Evolutionary conservation across 2,113 vertebrate genomes (phyloP), one percentile per base, ranked within the genome.

Genomic region (Arothron firmamentum): DNA sequence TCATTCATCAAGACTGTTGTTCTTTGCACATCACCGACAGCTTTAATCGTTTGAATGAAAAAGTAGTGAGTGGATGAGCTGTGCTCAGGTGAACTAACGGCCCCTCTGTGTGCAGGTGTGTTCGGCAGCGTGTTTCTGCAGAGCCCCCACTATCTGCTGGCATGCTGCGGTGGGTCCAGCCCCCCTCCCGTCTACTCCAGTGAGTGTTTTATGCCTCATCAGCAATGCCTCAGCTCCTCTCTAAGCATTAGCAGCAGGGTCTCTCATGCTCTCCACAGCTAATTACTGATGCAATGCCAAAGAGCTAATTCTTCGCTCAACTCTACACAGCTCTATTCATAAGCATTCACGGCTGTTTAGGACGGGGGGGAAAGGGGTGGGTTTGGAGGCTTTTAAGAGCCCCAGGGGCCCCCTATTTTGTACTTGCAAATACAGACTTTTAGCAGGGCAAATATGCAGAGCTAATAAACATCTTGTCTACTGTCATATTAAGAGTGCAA

Each of bases 191-290:
- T 92, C 89, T 92, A 95, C 92, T 92, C 88, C 93, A 94, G 96
- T 96, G 93, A 97, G 95, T 94, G 93, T 94, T 94, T 93, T 92
- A 93, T 93, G 92, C 92, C 92, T 93, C 92, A 94, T 95, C 94
- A 93, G 93, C 93, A 87, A 94, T 93, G 93, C 92, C 90, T 93
- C 89, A 91, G 89, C 91, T 92, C 86, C 84, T 93, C 92, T 94
- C 91, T 93, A 84, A 92, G 92, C 92, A 90, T 80, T 86, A 93
- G 92, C 93, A 92, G 92, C 91, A 90, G 92, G 93, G 89, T 93
- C 94, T 93, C 93, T 92, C 93, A 92, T 90, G 91, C 88, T 91
- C 92, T 90, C 90, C 90, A 92, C 90, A 92, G 90, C 93, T 95
- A 94, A 95, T 96, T 95, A 94, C 92, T 84, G 85, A 93, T 94